A percentile compares a stretch with the other conserved stretches of the same genome.
These are phyloP conservation scores for Sylvilagus floridanus DNA, from an alignment of 2,797 vertebrate genomes.

Conservation along the genomic window DNA sequence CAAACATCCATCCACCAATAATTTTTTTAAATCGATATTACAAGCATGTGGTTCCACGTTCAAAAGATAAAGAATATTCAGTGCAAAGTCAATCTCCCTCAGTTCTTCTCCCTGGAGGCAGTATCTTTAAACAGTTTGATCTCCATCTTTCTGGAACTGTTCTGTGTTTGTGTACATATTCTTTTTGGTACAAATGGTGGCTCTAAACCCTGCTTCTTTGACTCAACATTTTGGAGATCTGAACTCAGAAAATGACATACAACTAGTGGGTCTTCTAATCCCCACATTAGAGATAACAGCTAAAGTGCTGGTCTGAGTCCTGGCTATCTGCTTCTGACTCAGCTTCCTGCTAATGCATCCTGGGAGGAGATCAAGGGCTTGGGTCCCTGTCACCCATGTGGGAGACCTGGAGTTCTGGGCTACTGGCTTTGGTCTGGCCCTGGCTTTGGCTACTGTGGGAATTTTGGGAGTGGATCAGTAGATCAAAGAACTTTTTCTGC, in stretches of 20 bases:
- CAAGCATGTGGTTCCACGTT: neutral
- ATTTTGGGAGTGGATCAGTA: too few relatives aligned
- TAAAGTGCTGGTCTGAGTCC: too few relatives aligned
- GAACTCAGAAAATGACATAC: neutral
- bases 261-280: neutral
- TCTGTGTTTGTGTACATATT: neutral
- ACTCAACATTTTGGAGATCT: neutral
- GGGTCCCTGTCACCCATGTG: too few relatives aligned
- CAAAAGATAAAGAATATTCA: neutral
- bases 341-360: too few relatives aligned
- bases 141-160: neutral
- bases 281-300: neutral
- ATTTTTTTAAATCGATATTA: neutral
- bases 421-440: too few relatives aligned
- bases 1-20: too few relatives aligned
- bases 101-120: neutral
- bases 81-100: neutral
- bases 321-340: too few relatives aligned
- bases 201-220: neutral
- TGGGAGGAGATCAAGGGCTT: too few relatives aligned
- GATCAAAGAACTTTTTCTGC: too few relatives aligned
- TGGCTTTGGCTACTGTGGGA: too few relatives aligned
- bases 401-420: too few relatives aligned
- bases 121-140: neutral
- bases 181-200: neutral